Conservation (phyloP, 2,113 vertebrate genomes). For the Daphoenositta chrysoptera region DNA sequence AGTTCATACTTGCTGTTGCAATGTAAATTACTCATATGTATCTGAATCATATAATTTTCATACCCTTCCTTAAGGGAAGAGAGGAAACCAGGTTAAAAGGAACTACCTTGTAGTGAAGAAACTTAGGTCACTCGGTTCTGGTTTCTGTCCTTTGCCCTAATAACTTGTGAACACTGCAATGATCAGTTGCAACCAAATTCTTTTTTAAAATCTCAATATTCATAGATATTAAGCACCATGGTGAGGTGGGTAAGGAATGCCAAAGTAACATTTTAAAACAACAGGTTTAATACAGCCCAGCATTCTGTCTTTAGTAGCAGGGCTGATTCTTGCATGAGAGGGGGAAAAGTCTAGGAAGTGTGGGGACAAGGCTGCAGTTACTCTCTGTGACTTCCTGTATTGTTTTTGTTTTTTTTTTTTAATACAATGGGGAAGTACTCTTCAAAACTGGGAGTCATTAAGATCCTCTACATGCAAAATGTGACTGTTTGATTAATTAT, state of each 20-base stretch:
- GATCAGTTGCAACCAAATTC: not conserved
- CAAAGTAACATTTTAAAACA: not conserved
- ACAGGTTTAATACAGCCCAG: not conserved
- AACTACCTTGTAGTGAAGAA: not conserved
- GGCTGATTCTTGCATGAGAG: not conserved
- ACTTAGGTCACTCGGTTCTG: not conserved
- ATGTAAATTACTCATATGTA: not conserved
- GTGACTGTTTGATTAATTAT: not conserved
- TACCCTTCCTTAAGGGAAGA: not conserved
- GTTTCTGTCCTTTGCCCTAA: not conserved
- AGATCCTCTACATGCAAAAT: not conserved
- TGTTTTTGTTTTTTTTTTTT: not conserved
- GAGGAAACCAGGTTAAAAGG: not conserved
- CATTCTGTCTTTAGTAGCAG: not conserved
- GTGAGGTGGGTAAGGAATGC: not conserved
- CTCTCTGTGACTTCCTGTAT: not conserved
- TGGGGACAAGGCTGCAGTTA: not conserved
- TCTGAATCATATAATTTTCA: not conserved
- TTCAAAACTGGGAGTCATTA: not conserved
- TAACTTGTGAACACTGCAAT: not conserved
- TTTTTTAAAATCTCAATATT: not conserved
- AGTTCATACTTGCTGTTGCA: not conserved
- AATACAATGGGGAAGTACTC: not conserved
- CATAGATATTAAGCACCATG: rapidly evolving
- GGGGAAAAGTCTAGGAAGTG: not conserved